phyloP scores from a whole-genome alignment of 1,140 invertebrate species.

The Thereuonema tuberculata region DNA sequence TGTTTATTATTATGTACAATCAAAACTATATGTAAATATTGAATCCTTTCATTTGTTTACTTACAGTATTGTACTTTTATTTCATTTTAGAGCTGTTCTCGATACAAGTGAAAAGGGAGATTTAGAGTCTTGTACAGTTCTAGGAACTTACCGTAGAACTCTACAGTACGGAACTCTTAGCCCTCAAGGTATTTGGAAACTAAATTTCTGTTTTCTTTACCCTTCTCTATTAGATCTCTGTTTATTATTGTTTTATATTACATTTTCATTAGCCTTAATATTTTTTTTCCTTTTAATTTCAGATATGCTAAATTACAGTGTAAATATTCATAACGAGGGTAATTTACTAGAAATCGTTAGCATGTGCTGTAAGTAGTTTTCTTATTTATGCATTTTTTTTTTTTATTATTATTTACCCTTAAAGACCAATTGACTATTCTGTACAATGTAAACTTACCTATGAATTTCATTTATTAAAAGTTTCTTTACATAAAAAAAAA shows the following conservation, averaged over 20 bases:
- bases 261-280: no score
- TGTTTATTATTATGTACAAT: no score
- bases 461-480: no score
- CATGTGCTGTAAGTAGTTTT: slow-evolving; percentile 79
- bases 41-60: not conserved
- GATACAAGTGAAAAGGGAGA: slow-evolving; percentile 75
- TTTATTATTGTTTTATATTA: no score
- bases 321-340: slow-evolving; percentile 88
- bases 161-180: slow-evolving; percentile 65
- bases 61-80: not conserved
- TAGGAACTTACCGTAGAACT: slow-evolving; percentile 74
- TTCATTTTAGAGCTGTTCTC: slow-evolving; percentile 54
- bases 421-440: no score
- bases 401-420: slow-evolving; percentile 3
- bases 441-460: no score
- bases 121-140: slow-evolving; percentile 50
- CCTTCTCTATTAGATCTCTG: no score
- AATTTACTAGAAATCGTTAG: slow-evolving; percentile 84
- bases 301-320: slow-evolving; percentile 75
- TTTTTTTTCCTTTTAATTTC: no score
- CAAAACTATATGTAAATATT: no score
- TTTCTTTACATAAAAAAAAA: no score
- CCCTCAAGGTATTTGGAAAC: slow-evolving; percentile 28
- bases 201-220: not conserved
- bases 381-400: no score